These are phyloP conservation scores for Xyrauchen texanus DNA, from an alignment of 2,113 vertebrate species.

Conservation along the genomic window DNA sequence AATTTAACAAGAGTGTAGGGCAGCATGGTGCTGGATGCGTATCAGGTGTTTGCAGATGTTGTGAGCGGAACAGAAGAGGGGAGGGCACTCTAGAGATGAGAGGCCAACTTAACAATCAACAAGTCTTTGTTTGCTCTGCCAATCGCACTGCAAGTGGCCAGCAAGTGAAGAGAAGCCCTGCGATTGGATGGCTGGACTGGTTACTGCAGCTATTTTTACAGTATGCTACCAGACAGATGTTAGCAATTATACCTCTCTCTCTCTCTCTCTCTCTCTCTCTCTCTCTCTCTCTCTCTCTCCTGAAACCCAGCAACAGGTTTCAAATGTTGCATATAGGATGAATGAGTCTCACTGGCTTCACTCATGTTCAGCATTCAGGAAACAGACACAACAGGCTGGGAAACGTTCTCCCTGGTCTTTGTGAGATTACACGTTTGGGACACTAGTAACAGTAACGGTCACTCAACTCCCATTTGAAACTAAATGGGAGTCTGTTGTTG, in stretches of 20 bases:
- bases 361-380: neutral
- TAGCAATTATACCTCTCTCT: conserved; percentile 60
- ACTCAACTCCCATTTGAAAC: conserved; percentile 30
- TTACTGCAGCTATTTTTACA: conserved; percentile 71
- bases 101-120: conserved; percentile 82
- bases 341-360: conserved; percentile 25
- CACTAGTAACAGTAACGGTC: conserved; percentile 20
- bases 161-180: conserved; percentile 77
- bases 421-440: conserved; percentile 4
- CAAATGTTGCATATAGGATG: conserved; percentile 31
- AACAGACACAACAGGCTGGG: neutral
- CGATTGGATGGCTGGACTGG: conserved; percentile 76
- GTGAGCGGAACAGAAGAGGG: conserved; percentile 76
- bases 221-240: conserved; percentile 65
- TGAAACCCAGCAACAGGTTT: conserved; percentile 34
- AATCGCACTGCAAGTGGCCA: conserved; percentile 87
- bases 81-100: conserved; percentile 74
- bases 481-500: conserved; percentile 26
- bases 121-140: conserved; percentile 96
- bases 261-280: neutral
- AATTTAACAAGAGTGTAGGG: conserved; percentile 91
- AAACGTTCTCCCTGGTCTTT: conserved; percentile 37
- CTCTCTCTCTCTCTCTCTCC: neutral
- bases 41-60: conserved; percentile 96
- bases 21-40: conserved; percentile 78